phyloP scores from a whole-genome alignment of 2,888 invertebrate genomes.

The Nesidiocoris tenuis region DNA sequence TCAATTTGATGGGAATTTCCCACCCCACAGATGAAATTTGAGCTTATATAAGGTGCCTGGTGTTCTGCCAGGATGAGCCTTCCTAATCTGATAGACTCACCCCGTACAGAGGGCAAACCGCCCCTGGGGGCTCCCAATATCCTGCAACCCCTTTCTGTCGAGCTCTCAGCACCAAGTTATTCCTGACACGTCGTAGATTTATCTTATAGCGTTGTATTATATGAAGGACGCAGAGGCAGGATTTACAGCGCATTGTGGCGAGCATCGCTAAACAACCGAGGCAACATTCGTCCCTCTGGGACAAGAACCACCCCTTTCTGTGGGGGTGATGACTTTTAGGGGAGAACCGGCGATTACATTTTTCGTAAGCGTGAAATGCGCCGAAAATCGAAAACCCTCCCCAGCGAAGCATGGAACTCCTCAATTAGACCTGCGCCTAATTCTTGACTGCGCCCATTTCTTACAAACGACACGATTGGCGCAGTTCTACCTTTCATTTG shows the following conservation, averaged over 20 bases:
- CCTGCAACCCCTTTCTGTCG: conserved; percentile 6
- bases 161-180: conserved; percentile 13
- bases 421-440: too few species aligned
- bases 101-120: background rate
- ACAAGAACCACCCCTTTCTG: background rate
- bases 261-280: conserved; percentile 15
- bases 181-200: conserved; percentile 30
- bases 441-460: too few species aligned
- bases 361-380: background rate
- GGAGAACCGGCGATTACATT: background rate
- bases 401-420: too few species aligned
- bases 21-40: too few species aligned
- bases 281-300: background rate
- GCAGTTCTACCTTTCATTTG: too few species aligned
- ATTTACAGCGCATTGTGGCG: conserved; percentile 11
- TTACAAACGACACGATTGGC: too few species aligned
- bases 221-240: conserved; percentile 3
- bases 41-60: background rate
- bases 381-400: too few species aligned
- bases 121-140: background rate
- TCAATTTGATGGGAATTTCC: too few species aligned
- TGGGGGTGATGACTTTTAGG: background rate
- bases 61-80: background rate
- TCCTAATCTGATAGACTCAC: background rate
- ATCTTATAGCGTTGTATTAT: conserved; percentile 24